Evolutionary conservation across 2,888 invertebrate species (phyloP), one percentile per base, ranked within the genome.

Genomic region (Leptodirus hochenwartii): DNA sequence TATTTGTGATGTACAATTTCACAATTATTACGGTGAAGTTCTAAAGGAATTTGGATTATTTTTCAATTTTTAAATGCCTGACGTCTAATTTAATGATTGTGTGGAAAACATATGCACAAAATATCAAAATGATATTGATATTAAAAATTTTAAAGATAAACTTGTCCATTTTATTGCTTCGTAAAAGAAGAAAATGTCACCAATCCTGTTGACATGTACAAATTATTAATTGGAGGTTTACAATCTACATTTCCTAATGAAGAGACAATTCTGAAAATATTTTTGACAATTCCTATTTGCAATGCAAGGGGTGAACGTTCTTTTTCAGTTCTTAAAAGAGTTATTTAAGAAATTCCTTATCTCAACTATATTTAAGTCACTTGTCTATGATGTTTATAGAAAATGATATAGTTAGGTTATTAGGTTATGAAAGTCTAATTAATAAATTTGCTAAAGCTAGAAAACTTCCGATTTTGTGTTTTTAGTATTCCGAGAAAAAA

Each of bases 171-270:
- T 20, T 20, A 20, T 20, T 20, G 9, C 6, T 20, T 8, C n/a
- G 20, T 20, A 8, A 8, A 20, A 20, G 20, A 20, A 20, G 30
- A 30, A 30, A 25, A 30, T 15, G 16, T 30, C 5, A 14, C 24
- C n/a, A 25, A 25, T 30, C 30, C 30, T 30, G 25, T 30, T 4
- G 30, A 30, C 10, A 30, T 30, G 30, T 25, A 27, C 16, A 30
- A 30, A 30, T 14, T 30, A 30, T 10, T 30, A 30, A 24, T 25
- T 24, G 30, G 12, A 4, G 30, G 30, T 5, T 16, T 30, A 23
- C 14, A 30, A 24, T 30, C 24, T 25, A 25, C 30, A 14, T 30
- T 30, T 25, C 30, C 25, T 5, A 30, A 30, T 16, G 14, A 25
- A 30, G 30, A 30, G 25, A 30, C 25, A 14, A 30, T 30, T 30